Evolutionary conservation across 2,113 vertebrate genomes (phyloP), one percentile per base, ranked within the genome.

Genomic region (Zosterops lateralis): DNA sequence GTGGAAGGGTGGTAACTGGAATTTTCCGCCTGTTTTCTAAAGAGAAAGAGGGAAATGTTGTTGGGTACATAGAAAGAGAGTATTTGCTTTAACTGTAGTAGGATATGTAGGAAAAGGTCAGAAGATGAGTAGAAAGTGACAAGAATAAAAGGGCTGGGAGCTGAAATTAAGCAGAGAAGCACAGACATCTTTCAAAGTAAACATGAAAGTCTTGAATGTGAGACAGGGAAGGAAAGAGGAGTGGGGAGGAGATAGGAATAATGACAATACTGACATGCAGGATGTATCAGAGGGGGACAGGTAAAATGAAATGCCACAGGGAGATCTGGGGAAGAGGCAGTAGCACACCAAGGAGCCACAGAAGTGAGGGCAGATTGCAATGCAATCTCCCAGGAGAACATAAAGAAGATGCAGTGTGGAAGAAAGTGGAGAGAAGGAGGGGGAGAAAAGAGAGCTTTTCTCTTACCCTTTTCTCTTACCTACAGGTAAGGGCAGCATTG

Each of bases 141-240:
- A 87, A 93, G 83, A 94, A 95, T 75, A 95, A 95, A 94, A 57
- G 57, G 65, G 58, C 44, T 86, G 57, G 68, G 58, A 91, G 70
- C 28, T 88, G 86, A 81, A 87, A 94, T 94, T 87, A 67, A 95
- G 76, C 83, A 95, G 92, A 95, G 90, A 76, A 87, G 82, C 57
- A 78, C 72, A 95, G 83, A 81, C 11, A 50, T 77, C 76, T 96
- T 53, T 87, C 61, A 87, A 90, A 83, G 17, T 73, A 92, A 93
- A 85, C 29, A 21, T 32, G 31, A 70, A 32, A 75, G 73, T 87
- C 79, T 73, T 22, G 56, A 87, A 86, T 77, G 53, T 76, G 78
- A 68, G n/a, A 50, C 29, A 31, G 47, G 29, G 12, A 80, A 45
- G 57, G 53, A 24, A 87, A 58, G 17, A 48, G 40, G 6, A 7